Percentiles rank a stretch among this genome's conserved stretches.
These are phyloP conservation scores for Epinephelus malabaricus DNA, from an alignment of 2,797 vertebrate genomes.

Conservation along the genomic window DNA sequence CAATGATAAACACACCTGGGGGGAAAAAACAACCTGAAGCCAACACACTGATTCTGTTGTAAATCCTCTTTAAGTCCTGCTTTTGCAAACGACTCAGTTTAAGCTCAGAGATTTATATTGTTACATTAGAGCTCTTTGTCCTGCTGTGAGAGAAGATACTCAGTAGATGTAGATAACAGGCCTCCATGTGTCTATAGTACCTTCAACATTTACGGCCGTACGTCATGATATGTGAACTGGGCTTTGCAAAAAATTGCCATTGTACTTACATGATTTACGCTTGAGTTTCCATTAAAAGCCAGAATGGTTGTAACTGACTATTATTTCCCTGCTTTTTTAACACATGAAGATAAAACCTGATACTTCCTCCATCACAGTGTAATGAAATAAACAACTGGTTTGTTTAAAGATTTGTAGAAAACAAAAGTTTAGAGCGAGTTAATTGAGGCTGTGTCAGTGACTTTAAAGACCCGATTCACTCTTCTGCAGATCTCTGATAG, in stretches of 20 bases:
- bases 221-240: slow-evolving; percentile 7
- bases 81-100: slow-evolving; percentile 55
- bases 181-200: slow-evolving; percentile 5
- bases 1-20: slow-evolving; percentile 3
- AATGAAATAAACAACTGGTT: neutral
- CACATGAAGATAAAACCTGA: slow-evolving; percentile 9
- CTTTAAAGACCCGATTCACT: slow-evolving; percentile 9
- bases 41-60: slow-evolving; percentile 17
- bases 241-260: neutral
- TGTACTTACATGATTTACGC: slow-evolving; percentile 5
- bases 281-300: neutral
- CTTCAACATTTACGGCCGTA: neutral
- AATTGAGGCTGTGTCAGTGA: slow-evolving; percentile 6
- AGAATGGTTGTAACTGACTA: too few relatives aligned
- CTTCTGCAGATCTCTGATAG: slow-evolving; percentile 31
- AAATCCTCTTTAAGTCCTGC: slow-evolving; percentile 49
- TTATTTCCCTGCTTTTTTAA: slow-evolving; percentile 14
- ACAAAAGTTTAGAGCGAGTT: neutral
- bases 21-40: slow-evolving; percentile 3
- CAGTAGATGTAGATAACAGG: slow-evolving; percentile 38
- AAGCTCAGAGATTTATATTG: slow-evolving; percentile 48
- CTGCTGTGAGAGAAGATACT: slow-evolving; percentile 64
- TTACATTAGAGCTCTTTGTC: slow-evolving; percentile 58
- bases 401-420: slow-evolving; percentile 14
- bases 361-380: neutral